Percentiles rank a stretch among this genome's conserved stretches.
Evolutionary conservation across 2,113 vertebrate species (phyloP).

Genomic region (Rana temporaria): DNA sequence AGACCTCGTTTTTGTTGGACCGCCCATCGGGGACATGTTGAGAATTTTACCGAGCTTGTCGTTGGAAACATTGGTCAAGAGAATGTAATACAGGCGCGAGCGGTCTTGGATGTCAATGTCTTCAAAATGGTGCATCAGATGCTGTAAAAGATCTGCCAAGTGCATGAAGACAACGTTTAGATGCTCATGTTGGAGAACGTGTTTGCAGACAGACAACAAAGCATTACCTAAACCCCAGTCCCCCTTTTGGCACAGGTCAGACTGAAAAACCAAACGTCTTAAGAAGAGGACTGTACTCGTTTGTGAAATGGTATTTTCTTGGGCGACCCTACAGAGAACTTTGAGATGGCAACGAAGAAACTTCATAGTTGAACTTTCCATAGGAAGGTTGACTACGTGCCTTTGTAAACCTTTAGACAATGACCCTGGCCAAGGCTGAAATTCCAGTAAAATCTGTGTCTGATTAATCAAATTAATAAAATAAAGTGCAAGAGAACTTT

Average conservation of each 20-base stretch:
- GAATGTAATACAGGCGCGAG: conserved; percentile 83
- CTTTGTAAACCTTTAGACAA: conserved; percentile 72
- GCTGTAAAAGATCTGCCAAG: conserved; percentile 79
- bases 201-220: conserved; percentile 77
- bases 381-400: conserved; percentile 66
- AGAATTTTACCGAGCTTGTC: conserved; percentile 78
- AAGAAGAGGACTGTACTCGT: conserved; percentile 72
- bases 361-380: conserved; percentile 53
- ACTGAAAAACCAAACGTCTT: conserved; percentile 62
- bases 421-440: conserved; percentile 68
- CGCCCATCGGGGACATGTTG: conserved; percentile 66
- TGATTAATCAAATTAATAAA: conserved; percentile 78
- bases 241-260: conserved; percentile 60
- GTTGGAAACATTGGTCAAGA: conserved; percentile 79
- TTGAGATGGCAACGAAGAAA: conserved; percentile 80
- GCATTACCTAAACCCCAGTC: conserved; percentile 80
- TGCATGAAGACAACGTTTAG: conserved; percentile 67
- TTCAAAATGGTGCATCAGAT: conserved; percentile 70
- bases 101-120: conserved; percentile 84
- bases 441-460: conserved; percentile 68
- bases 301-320: conserved; percentile 72
- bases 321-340: conserved; percentile 75
- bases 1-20: conserved; percentile 69
- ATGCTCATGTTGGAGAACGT: conserved; percentile 73
- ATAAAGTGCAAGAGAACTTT: conserved; percentile 76